These are phyloP conservation scores for Platysteira castanea DNA, from an alignment of 2,113 vertebrate genomes.

Conservation along the genomic window DNA sequence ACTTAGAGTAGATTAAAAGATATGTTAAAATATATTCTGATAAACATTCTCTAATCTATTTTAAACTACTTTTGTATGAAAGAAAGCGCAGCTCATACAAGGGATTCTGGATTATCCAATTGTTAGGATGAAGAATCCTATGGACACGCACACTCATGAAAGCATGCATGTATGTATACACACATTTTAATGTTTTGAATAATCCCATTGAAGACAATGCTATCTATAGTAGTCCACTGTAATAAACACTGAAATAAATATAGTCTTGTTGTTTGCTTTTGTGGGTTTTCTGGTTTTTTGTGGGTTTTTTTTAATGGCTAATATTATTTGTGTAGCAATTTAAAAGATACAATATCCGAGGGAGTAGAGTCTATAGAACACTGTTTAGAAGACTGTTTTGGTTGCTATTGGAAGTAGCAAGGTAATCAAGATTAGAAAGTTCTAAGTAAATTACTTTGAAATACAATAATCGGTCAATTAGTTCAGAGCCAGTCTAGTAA, in stretches of 20 bases:
- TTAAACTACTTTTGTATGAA: background rate
- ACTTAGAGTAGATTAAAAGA: background rate
- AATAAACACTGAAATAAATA: background rate
- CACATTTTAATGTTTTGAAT: background rate
- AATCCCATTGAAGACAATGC: background rate
- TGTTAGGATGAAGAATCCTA: background rate
- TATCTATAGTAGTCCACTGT: background rate
- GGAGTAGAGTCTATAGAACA: background rate
- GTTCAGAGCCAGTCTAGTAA: background rate
- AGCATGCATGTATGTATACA: background rate
- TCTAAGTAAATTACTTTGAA: background rate
- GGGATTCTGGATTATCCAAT: background rate
- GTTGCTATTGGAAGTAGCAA: background rate
- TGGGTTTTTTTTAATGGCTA: background rate
- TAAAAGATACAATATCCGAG: background rate
- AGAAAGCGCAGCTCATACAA: background rate
- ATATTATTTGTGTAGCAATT: background rate
- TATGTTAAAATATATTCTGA: background rate
- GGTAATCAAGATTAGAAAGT: background rate
- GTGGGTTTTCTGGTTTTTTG: background rate
- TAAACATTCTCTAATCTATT: background rate
- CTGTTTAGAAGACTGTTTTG: background rate
- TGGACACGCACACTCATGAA: background rate
- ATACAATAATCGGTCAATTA: background rate
- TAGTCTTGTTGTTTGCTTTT: background rate